A percentile compares a stretch with the other conserved stretches of the same genome.
phyloP scores from a whole-genome alignment of 2,888 invertebrate species.

The Rhimphoctona megacephalus region DNA sequence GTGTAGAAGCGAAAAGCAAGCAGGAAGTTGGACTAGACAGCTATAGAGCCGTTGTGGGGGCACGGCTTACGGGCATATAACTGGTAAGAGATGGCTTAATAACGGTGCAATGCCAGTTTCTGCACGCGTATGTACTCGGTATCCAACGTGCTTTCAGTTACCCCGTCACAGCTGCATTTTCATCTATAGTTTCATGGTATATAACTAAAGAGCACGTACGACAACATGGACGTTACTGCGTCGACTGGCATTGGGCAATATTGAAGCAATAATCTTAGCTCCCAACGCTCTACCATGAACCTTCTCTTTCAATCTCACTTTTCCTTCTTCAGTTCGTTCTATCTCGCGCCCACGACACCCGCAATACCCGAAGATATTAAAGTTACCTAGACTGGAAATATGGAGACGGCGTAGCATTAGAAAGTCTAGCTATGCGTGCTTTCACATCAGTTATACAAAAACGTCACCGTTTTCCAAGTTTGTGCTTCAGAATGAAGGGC shows the following conservation, averaged over 20 bases:
- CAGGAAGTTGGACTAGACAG: slow-evolving; percentile 55
- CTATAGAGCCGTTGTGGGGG: slow-evolving; percentile 65
- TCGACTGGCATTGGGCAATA: slow-evolving; percentile 81
- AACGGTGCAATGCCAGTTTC: slow-evolving; percentile 78
- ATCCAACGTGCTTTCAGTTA: slow-evolving; percentile 46
- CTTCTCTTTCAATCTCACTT: slow-evolving; percentile 53
- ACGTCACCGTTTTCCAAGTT: slow-evolving; percentile 25
- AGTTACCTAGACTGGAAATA: slow-evolving; percentile 71
- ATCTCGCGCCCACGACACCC: background rate
- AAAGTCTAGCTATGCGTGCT: background rate
- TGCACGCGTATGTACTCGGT: slow-evolving; percentile 68
- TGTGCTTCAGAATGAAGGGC: slow-evolving; percentile 15
- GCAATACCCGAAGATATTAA: slow-evolving; percentile 77
- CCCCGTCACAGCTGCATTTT: slow-evolving; percentile 59
- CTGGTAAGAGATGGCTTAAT: slow-evolving; percentile 83
- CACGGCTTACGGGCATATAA: slow-evolving; percentile 77
- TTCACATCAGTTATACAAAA: background rate
- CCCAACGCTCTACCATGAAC: slow-evolving; percentile 65
- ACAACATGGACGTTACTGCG: slow-evolving; percentile 74
- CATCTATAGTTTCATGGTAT: slow-evolving; percentile 45
- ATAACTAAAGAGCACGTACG: slow-evolving; percentile 51
- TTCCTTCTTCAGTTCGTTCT: slow-evolving; percentile 27
- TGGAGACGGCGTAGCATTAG: slow-evolving; percentile 8
- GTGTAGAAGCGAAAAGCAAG: slow-evolving; percentile 37
- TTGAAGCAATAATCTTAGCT: slow-evolving; percentile 83